Percentiles rank a stretch among this genome's conserved stretches.
Conservation (phyloP, 2,888 invertebrate genomes). For the Eupithecia pulchellata region DNA sequence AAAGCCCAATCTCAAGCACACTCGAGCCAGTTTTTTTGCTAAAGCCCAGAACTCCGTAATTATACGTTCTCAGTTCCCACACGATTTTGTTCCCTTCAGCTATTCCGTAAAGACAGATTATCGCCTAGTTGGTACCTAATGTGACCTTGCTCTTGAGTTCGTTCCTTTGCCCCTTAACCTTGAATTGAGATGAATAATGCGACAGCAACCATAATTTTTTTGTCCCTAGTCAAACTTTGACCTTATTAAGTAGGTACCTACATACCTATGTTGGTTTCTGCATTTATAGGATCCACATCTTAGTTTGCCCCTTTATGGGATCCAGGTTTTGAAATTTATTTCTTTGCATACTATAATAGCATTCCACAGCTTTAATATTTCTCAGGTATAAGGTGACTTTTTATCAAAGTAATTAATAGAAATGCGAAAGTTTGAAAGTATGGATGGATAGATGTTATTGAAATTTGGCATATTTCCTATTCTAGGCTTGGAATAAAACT, state of each 20-base stretch:
- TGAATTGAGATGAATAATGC: background rate
- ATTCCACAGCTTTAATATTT: too few species aligned
- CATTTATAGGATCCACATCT: too few species aligned
- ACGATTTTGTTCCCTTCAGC: background rate
- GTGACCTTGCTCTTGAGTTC: background rate
- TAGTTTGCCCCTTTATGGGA: too few species aligned
- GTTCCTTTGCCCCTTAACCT: conserved; percentile 5
- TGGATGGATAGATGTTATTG: too few species aligned
- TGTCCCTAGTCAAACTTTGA: background rate
- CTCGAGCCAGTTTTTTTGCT: conserved; percentile 4
- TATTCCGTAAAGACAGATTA: background rate
- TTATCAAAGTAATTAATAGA: too few species aligned
- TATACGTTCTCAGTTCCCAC: background rate
- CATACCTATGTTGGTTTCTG: too few species aligned
- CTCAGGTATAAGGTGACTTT: too few species aligned
- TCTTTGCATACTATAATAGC: too few species aligned
- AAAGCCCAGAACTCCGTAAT: conserved; percentile 2
- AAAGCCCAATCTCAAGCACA: conserved; percentile 12
- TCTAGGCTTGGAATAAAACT: too few species aligned
- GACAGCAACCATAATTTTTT: background rate
- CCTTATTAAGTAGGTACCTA: too few species aligned
- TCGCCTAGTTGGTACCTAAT: background rate
- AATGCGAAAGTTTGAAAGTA: too few species aligned
- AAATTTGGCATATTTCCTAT: too few species aligned
- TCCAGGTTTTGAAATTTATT: background rate